phyloP scores from a whole-genome alignment of 2,797 vertebrate species.

The Poecile montanus region DNA sequence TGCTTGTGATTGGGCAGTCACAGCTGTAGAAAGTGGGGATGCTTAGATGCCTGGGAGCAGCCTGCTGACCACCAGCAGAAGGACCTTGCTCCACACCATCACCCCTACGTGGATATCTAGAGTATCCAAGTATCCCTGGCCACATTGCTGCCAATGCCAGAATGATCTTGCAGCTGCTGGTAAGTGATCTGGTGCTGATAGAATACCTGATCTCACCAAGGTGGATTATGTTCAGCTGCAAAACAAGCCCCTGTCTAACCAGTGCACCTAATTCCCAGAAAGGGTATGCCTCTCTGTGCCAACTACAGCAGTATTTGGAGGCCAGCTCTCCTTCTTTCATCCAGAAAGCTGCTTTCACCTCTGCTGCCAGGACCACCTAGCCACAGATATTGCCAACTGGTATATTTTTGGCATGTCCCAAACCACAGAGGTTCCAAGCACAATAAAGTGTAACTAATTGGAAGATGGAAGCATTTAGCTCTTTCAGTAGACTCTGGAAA shows the following conservation, averaged over 20 bases:
- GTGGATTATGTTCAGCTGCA: neutral
- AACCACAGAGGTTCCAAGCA: neutral
- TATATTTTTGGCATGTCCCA: neutral
- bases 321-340: neutral
- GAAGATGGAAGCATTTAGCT: conserved; percentile 11
- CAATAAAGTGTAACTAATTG: neutral
- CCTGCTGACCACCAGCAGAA: neutral
- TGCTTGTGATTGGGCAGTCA: neutral
- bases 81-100: neutral
- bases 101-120: neutral
- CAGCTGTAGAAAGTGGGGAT: neutral
- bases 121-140: neutral
- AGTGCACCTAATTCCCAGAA: neutral
- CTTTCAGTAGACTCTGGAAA: neutral
- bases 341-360: neutral
- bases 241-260: neutral
- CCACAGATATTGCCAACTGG: neutral
- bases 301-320: neutral
- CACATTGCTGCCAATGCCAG: neutral
- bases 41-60: neutral
- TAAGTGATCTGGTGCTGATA: neutral
- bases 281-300: neutral
- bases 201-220: neutral
- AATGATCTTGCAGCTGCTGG: neutral
- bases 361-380: conserved; percentile 45